phyloP scores from a whole-genome alignment of 2,888 invertebrate species.

The Xylota sylvarum region DNA sequence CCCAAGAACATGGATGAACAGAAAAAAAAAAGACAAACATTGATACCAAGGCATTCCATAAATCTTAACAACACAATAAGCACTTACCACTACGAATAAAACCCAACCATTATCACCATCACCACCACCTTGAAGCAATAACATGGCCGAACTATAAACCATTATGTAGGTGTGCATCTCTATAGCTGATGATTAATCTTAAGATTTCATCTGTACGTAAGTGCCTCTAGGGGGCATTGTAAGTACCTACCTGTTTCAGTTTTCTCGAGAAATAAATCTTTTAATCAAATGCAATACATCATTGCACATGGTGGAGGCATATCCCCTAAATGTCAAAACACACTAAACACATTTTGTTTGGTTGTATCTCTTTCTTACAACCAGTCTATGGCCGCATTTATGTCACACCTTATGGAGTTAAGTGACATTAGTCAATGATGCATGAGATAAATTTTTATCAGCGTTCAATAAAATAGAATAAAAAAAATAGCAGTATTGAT shows the following conservation, averaged over 20 bases:
- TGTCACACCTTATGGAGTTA: conserved; percentile 22
- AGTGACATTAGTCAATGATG: conserved; percentile 33
- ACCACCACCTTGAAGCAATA: conserved; percentile 49
- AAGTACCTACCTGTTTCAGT: conserved; percentile 58
- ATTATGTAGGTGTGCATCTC: conserved; percentile 19
- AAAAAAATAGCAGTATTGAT: conserved; percentile 2
- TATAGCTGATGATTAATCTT: conserved; percentile 67
- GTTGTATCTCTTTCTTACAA: conserved; percentile 46
- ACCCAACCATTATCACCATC: conserved; percentile 57
- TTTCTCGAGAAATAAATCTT: conserved; percentile 72
- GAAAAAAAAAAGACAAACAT: conserved; percentile 53
- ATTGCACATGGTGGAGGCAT: conserved; percentile 39
- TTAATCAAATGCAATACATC: conserved; percentile 72
- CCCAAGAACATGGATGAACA: conserved; percentile 7
- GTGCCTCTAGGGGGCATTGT: conserved; percentile 40
- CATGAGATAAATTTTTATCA: conserved; percentile 34
- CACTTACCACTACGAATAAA: conserved; percentile 49
- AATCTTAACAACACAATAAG: conserved; percentile 66
- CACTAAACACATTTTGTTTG: conserved; percentile 43
- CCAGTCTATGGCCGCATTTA: background rate
- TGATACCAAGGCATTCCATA: conserved; percentile 62
- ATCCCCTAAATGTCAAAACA: conserved; percentile 67
- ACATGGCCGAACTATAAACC: conserved; percentile 70
- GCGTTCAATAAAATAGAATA: conserved; percentile 1
- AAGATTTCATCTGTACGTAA: conserved; percentile 62